Evolutionary conservation across 1,140 invertebrate species (phyloP).

Genomic region (Drosophila sproati): DNA sequence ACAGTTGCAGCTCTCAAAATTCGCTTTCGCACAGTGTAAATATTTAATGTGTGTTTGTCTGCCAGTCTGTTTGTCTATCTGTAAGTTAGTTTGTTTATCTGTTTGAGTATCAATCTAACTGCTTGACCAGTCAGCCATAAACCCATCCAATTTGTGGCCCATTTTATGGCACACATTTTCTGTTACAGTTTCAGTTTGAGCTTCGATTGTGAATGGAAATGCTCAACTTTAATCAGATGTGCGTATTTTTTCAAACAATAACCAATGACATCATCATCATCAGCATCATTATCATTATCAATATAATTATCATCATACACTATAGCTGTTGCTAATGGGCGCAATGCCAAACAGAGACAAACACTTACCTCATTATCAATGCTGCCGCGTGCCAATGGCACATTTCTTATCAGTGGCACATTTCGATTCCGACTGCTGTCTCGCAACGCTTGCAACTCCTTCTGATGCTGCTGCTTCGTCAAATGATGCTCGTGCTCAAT

Average conservation of each 20-base stretch:
- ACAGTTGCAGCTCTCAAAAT: not conserved
- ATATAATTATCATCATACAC: not conserved
- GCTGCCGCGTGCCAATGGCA: conserved; percentile 9
- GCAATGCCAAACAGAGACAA: conserved; percentile 52
- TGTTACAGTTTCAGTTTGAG: no score
- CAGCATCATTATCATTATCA: conserved; percentile 39
- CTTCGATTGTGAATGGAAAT: not conserved
- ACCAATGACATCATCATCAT: conserved; percentile 64
- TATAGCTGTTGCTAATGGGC: conserved; percentile 55
- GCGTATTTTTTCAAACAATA: conserved; percentile 53
- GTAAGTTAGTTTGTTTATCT: not conserved
- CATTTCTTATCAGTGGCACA: conserved; percentile 54
- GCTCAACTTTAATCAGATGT: conserved; percentile 51
- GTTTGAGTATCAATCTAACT: conserved; percentile 17
- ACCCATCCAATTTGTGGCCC: conserved; percentile 41
- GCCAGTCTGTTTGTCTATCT: not conserved
- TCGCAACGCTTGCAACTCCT: conserved; percentile 54
- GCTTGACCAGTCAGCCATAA: conserved; percentile 33
- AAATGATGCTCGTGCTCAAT: conserved; percentile 64
- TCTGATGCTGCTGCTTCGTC: conserved; percentile 65
- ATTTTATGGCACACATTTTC: conserved; percentile 20
- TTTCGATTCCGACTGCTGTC: conserved; percentile 54
- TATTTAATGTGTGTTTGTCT: conserved; percentile 16
- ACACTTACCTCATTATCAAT: conserved; percentile 71
- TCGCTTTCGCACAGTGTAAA: conserved; percentile 32